These are phyloP conservation scores for Apamea sordens DNA, from an alignment of 2,888 invertebrate species.

Conservation along the genomic window DNA sequence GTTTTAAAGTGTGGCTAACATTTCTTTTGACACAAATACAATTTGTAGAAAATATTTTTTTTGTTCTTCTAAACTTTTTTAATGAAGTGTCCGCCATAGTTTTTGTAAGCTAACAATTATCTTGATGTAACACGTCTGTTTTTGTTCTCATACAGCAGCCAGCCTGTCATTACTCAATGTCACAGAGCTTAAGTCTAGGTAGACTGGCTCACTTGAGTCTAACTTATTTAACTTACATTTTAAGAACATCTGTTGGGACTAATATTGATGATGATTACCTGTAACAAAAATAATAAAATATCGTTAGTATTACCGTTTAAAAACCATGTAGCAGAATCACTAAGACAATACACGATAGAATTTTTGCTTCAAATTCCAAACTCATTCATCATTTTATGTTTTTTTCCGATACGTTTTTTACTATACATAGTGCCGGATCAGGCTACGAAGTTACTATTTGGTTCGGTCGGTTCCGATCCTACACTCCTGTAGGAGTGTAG, in stretches of 20 bases:
- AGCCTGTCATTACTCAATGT: conserved; percentile 48
- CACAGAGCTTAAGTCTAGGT: conserved; percentile 1
- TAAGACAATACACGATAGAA: not conserved
- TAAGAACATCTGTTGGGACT: conserved; percentile 15
- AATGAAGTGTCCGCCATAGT: conserved; percentile 8
- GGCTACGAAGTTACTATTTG: no score
- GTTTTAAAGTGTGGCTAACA: conserved; percentile 2
- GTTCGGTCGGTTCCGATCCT: no score
- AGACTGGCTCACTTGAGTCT: conserved; percentile 4
- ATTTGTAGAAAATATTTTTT: not conserved
- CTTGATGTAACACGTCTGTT: conserved; percentile 14
- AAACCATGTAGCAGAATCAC: not conserved
- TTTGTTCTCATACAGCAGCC: conserved; percentile 35
- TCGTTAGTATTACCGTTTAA: conserved; percentile 19
- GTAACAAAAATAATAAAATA: conserved; percentile 48
- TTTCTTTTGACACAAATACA: conserved; percentile 5
- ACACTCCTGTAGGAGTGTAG: no score
- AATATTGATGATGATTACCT: conserved; percentile 61
- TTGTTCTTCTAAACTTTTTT: not conserved
- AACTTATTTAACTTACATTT: conserved; percentile 26
- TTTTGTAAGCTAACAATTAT: conserved; percentile 25
- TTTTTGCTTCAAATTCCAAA: not conserved
- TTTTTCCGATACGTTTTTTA: not conserved
- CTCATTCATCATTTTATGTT: not conserved
- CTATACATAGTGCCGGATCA: no score